Base-by-base conservation (phyloP, 2,888 invertebrate genomes). In the Cephalotes varians region DNA sequence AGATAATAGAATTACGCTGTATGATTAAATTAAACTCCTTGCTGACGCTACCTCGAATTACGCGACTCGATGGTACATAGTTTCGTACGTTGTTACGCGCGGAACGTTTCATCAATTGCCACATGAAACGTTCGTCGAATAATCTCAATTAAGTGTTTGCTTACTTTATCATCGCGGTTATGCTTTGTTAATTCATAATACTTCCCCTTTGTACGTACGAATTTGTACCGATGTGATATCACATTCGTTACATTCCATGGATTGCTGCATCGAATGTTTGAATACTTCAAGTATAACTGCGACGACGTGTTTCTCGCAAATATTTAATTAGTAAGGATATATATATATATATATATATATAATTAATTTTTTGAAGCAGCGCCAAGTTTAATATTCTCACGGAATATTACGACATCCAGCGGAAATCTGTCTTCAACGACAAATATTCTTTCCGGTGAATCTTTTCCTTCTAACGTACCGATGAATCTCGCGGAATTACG, bases 361-460 rank as follows among this genome's bases (percentile, higher is more conserved):
- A n/a, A 56, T 77, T 77, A 77, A 71, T 77, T 31, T 77, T 56
- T 44, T 21, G 12, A 44, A 21, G 34, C 1, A 51, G 56, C 51
- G 56, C 34, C 62, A 40, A 56, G 62, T 51, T 73, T 81, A 67
- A 72, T 64, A 73, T 76, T 82, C 65, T 67, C 54, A 18, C 40
- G 34, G 69, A 62, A 58, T 76, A 76, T 82, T 82, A 72, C 4
- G 37, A 84, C 28, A 74, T 83, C 56, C 31, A 65, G 25, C 37
- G 31, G 80, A 73, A 83, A 85, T 83, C 80, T 71, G 44, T 76
- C 56, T 85, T 69, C 69, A 72, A 31, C 49, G 62, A 58, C 40
- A 80, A 76, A 65, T 72, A 86, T 81, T 76, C 69, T 65, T 74
- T 73, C 31, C 34, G 21, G 9, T 37, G 34, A 10, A 81, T 51